Conservation (phyloP, 2,888 invertebrate genomes). For the Poecilus cupreus region DNA sequence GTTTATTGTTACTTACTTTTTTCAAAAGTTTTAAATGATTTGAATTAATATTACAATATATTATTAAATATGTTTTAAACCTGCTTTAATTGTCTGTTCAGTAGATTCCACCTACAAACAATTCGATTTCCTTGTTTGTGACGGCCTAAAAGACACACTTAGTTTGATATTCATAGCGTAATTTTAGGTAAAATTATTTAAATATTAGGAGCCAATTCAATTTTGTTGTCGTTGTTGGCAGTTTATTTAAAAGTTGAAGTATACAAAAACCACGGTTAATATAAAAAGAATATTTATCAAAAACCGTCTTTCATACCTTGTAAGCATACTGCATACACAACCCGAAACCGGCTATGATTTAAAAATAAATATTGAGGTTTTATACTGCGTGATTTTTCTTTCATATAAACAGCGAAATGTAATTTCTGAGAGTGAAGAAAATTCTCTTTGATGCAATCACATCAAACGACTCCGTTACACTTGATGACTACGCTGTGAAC, state of each 20-base stretch:
- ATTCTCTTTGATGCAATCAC: conserved; percentile 35
- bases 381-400: conserved; percentile 3
- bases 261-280: not conserved
- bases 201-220: not conserved
- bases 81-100: too few species aligned
- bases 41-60: too few species aligned
- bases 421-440: conserved; percentile 38
- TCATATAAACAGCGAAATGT: conserved; percentile 28
- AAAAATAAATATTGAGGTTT: conserved; percentile 33
- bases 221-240: conserved; percentile 18
- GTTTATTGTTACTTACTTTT: too few species aligned
- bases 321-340: not conserved
- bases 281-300: conserved; percentile 6
- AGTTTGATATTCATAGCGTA: conserved; percentile 1
- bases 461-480: not conserved
- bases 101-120: too few species aligned
- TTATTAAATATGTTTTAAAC: too few species aligned
- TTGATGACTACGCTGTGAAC: not conserved
- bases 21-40: too few species aligned
- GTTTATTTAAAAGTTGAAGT: not conserved
- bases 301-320: not conserved
- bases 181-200: not conserved
- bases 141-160: not conserved
- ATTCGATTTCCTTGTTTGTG: too few species aligned
- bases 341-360: conserved; percentile 18